A percentile compares a stretch with the other conserved stretches of the same genome.
These are phyloP conservation scores for Aurelia sp. DNA, from an alignment of 30 jellyfish, hydroid and myxozoan species.

Conservation along the genomic window DNA sequence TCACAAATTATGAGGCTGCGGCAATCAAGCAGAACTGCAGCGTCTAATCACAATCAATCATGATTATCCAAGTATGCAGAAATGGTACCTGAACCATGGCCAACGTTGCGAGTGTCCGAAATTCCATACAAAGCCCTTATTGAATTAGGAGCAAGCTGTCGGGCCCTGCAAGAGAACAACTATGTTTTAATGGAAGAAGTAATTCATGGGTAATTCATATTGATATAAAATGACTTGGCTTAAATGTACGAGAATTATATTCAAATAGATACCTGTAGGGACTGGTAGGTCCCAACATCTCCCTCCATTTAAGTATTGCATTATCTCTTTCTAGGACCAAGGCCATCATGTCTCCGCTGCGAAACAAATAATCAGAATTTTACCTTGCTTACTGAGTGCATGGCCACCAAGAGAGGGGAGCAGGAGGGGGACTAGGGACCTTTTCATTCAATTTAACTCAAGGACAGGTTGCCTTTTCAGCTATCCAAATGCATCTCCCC, in stretches of 20 bases:
- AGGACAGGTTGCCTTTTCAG: too few relatives aligned
- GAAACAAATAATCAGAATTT: neutral
- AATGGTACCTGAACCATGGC: slow-evolving; percentile 76
- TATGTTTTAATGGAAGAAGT: neutral
- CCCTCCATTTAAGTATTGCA: slow-evolving; percentile 68
- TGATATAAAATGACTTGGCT: too few relatives aligned
- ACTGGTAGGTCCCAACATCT: slow-evolving; percentile 73
- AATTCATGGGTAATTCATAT: too few relatives aligned
- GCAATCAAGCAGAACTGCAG: neutral
- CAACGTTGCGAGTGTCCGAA: slow-evolving; percentile 79
- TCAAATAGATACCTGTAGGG: slow-evolving; percentile 40
- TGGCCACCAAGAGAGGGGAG: too few relatives aligned
- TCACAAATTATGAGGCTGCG: too few relatives aligned
- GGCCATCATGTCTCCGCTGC: slow-evolving; percentile 62
- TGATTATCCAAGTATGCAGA: neutral
- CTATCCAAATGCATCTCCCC: too few relatives aligned
- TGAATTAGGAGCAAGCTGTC: slow-evolving; percentile 56
- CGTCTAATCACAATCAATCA: neutral
- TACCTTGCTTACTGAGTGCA: neutral
- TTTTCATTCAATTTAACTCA: too few relatives aligned
- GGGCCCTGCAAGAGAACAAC: slow-evolving; percentile 41
- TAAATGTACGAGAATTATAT: neutral
- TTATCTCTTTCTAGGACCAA: slow-evolving; percentile 51
- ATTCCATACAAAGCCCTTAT: slow-evolving; percentile 70
- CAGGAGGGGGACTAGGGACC: too few relatives aligned